These are phyloP conservation scores for Trichopoda pennipes DNA, from an alignment of 2,888 invertebrate genomes.

Conservation along the genomic window DNA sequence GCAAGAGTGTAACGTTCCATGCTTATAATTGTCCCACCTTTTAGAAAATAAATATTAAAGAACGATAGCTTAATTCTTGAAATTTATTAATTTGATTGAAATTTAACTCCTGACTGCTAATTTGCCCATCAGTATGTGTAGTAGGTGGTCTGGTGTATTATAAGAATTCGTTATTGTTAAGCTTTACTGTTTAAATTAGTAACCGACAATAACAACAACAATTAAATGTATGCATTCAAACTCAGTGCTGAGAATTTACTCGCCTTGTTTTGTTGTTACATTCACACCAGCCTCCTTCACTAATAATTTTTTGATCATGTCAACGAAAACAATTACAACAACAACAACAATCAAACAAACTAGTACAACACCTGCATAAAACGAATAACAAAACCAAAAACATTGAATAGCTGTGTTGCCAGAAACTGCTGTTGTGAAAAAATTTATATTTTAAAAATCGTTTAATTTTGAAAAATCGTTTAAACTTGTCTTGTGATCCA, in stretches of 20 bases:
- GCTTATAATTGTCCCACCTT: no score
- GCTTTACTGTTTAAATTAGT: slow-evolving; percentile 43
- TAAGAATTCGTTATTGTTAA: no score
- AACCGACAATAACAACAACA: slow-evolving; percentile 39
- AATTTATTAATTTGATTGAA: no score
- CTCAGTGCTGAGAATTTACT: slow-evolving; percentile 5
- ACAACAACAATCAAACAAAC: slow-evolving; percentile 11
- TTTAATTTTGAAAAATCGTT: no score
- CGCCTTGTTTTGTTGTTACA: slow-evolving; percentile 4
- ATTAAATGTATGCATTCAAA: slow-evolving; percentile 53
- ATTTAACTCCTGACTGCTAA: no score
- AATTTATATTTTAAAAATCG: no score
- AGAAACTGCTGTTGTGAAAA: not conserved
- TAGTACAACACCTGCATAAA: slow-evolving; percentile 48
- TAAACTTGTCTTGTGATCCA: no score
- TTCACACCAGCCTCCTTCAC: slow-evolving; percentile 61
- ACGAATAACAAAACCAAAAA: slow-evolving; percentile 10
- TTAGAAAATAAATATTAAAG: no score
- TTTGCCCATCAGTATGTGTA: no score
- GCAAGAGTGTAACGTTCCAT: no score
- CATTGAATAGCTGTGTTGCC: not conserved
- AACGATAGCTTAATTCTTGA: no score
- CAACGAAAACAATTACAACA: slow-evolving; percentile 9
- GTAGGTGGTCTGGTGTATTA: no score
- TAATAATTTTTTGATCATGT: not conserved